Base-by-base conservation (phyloP, 2,797 vertebrate species). In the Hydrocynus forskahlii region DNA sequence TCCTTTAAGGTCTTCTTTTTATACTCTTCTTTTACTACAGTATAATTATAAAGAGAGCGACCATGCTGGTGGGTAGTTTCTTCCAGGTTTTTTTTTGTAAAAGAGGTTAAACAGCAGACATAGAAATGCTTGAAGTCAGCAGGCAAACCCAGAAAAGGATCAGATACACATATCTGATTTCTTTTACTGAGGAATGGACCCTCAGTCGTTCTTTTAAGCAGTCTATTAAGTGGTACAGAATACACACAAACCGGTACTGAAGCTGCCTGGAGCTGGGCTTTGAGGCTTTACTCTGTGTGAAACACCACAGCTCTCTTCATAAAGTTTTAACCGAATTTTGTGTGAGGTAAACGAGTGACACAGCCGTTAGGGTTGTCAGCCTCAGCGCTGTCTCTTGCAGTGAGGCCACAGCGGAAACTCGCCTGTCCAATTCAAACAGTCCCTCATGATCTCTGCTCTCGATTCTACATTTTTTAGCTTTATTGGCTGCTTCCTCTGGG, bases 351-450 rank as follows among this genome's bases (percentile, higher is more conserved):
- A 35, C 1, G 35, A 35, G 63, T 70, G 23, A 48, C 64, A 50
- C 48, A 83, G 45, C 82, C 86, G 83, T 83, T 81, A 84, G 74
- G 89, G 88, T 88, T 88, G 88, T 91, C 81, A 85, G 78, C 88
- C 90, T 90, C 87, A 25, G 85, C 88, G 89, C 89, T 91, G 92
- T 90, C 89, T 91, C 91, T 93, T 92, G 92, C 89, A 84, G 81
- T 78, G 80, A 89, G 89, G 88, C 92, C 89, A 91, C 90, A 92
- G 89, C 90, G 92, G 94, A 94, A 94, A 93, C 91, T 88, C 82
- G 80, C 87, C 91, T 90, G 90, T 93, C 92, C 91, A 94, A 93
- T 89, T 92, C 92, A 94, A 95, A 95, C 90, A 92, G 90, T 89
- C 93, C 93, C 93, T 93, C 91, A 91, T 94, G 92, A 93, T 91